Base-by-base conservation (phyloP, 1,140 invertebrate species). In the Maconellicoccus hirsutus region DNA sequence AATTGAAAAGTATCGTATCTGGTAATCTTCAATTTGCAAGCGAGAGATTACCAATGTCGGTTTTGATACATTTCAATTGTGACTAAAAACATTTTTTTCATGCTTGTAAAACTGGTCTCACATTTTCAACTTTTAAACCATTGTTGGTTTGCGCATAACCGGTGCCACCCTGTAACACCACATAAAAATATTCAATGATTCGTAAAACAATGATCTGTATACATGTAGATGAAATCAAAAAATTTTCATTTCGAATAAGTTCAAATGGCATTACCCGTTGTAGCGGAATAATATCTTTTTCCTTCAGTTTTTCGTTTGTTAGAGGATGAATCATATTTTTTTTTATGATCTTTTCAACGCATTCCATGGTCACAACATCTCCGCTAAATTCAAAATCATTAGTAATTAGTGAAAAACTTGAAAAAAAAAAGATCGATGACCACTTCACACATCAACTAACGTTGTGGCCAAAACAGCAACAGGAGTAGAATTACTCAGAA, bases 321-420 rank as follows among this genome's bases (percentile, higher is more conserved):
- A 97, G 83, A 0, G 97, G 97, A 84, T 99, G 95, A 3, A 94
- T 83, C 96, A 94, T 96, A 78, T 99, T 96, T 78, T 96, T 96
- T 76, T 92, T 94, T 63, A 99, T 94, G 3, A 99, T 83, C 78
- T 97, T 97, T 75, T 98, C 94, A 7, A 97, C 86, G 82, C 95
- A 98, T 78, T 98, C 94, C 85, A 94, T 84, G 12, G 96, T 98
- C 0, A 99, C 89, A 21, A 99, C 92, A 83, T 94, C 87, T n/a
- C 97, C 95, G 0, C 91, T 92, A 76, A 73, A 73, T 74, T 6
- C 29, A 33, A 19, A 71, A n/a, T 59, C 42, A 38, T 8, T 22
- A 59, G n/a, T n/a, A n/a, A n/a, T n/a, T 19, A 29, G 22, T 6
- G 14, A 23, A 16, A 70, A 66, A 74, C 39, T 70, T n/a, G n/a